These are phyloP conservation scores for Noctilio leporinus DNA, from an alignment of 2,113 vertebrate species.

Conservation along the genomic window DNA sequence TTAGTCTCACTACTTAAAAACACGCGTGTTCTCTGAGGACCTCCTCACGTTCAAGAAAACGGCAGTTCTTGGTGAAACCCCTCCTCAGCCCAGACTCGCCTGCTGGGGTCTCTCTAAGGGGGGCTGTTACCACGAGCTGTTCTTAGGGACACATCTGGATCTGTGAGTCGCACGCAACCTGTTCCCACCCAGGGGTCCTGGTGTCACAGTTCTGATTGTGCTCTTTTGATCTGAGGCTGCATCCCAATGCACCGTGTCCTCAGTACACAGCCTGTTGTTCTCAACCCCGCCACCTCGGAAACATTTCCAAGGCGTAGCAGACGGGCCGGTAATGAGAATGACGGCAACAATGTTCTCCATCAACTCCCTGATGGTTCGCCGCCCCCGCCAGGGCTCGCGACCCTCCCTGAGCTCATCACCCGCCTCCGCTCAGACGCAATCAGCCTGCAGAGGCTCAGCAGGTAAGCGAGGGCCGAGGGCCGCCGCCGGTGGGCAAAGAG, in stretches of 20 bases:
- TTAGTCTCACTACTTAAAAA: neutral
- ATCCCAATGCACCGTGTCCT: neutral
- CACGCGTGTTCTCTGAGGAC: neutral
- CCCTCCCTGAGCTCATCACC: conserved; percentile 16
- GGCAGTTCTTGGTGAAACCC: neutral
- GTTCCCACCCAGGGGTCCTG: neutral
- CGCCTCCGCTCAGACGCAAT: neutral
- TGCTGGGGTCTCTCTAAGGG: neutral
- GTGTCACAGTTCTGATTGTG: neutral
- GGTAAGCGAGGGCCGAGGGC: neutral
- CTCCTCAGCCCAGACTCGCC: neutral
- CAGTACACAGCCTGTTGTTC: neutral
- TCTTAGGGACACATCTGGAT: neutral
- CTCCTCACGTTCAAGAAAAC: neutral
- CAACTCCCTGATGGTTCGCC: neutral
- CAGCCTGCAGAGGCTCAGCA: conserved; percentile 24
- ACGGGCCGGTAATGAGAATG: neutral
- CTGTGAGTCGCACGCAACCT: neutral
- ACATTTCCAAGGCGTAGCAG: neutral
- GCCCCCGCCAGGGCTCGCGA: neutral
- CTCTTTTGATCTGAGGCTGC: neutral
- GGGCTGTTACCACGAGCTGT: neutral
- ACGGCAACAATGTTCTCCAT: neutral
- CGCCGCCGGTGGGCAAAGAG: conserved; percentile 37
- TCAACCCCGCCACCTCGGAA: neutral